Conservation (phyloP, 2,113 vertebrate species). For the Bos taurus region DNA sequence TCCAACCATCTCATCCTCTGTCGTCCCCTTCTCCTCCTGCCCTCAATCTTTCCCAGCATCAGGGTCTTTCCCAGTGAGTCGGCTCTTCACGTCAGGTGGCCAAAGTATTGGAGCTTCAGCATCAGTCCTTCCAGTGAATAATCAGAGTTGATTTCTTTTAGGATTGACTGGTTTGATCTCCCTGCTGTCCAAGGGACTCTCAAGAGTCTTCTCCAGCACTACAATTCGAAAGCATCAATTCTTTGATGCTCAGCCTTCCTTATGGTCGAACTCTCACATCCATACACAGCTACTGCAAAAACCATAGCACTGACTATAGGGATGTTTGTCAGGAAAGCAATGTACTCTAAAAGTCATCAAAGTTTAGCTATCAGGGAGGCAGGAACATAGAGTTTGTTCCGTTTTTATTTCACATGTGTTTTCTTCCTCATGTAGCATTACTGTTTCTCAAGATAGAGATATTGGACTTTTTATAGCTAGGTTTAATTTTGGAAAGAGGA, state of each 20-base stretch:
- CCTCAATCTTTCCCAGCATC: not conserved
- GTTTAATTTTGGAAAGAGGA: not conserved
- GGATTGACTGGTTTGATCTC: not conserved
- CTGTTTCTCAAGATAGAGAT: not conserved
- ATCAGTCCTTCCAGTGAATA: not conserved
- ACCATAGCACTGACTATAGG: not conserved
- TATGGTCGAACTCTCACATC: not conserved
- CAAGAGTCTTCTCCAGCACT: not conserved
- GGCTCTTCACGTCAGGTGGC: not conserved
- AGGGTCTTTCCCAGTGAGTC: not conserved
- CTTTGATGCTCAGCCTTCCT: not conserved
- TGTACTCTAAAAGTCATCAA: not conserved
- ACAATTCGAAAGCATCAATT: not conserved
- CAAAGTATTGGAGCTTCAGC: not conserved
- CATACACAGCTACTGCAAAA: not conserved
- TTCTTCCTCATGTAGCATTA: not conserved
- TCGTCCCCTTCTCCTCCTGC: not conserved
- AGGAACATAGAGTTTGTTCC: not conserved
- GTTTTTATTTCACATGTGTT: not conserved
- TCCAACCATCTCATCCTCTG: not conserved
- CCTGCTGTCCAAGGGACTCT: not conserved
- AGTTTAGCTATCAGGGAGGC: not conserved
- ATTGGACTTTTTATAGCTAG: not conserved
- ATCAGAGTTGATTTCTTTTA: not conserved
- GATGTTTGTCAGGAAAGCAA: not conserved